Percentiles rank a stretch among this genome's conserved stretches.
Evolutionary conservation across 2,113 vertebrate genomes (phyloP).

Genomic region (Sciurus niger): DNA sequence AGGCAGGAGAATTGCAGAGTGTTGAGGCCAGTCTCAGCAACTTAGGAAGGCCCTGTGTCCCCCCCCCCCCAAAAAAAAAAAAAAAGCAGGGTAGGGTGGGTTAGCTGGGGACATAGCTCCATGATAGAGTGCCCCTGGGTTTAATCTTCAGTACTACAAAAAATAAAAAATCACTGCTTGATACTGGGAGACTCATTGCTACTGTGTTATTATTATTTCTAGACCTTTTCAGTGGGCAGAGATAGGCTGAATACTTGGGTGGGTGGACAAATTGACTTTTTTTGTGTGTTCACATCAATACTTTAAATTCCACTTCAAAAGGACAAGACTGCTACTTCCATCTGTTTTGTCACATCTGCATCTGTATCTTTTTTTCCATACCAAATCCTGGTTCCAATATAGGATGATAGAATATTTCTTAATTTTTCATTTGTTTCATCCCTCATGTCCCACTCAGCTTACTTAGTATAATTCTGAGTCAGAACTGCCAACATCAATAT

Average conservation of each 20-base stretch:
- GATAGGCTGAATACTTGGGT: neutral
- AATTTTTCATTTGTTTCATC: slow-evolving; percentile 8
- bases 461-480: neutral
- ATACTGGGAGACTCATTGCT: neutral
- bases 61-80: too few species aligned
- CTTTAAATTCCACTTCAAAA: neutral
- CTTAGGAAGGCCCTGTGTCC: too few species aligned
- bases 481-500: neutral
- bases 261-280: neutral
- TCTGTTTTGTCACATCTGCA: neutral
- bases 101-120: too few species aligned
- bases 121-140: too few species aligned
- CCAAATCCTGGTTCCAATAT: neutral
- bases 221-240: neutral
- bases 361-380: neutral
- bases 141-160: too few species aligned
- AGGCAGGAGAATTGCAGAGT: too few species aligned
- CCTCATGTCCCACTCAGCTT: too few species aligned
- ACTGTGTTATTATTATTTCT: neutral
- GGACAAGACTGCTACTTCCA: neutral
- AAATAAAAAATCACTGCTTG: too few species aligned
- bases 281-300: neutral
- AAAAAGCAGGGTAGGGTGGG: too few species aligned
- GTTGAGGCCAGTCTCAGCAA: too few species aligned
- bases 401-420: neutral